A percentile compares a stretch with the other conserved stretches of the same genome.
Conservation (phyloP, 2,797 vertebrate genomes). For the Xenopus petersii region DNA sequence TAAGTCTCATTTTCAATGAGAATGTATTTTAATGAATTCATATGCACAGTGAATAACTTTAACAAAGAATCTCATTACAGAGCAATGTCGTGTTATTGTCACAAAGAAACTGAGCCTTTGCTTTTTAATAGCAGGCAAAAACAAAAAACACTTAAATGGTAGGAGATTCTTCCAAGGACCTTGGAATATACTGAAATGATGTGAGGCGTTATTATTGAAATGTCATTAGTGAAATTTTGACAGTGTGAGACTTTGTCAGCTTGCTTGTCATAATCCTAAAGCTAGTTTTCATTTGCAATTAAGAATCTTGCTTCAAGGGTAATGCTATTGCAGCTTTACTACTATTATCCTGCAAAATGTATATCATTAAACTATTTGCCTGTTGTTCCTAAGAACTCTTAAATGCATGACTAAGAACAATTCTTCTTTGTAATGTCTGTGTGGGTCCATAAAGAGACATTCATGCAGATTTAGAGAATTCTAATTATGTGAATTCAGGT, state of each 20-base stretch:
- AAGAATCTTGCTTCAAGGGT: conserved; percentile 7
- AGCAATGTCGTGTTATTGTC: conserved; percentile 5
- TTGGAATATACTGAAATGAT: conserved; percentile 9
- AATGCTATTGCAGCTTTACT: background rate
- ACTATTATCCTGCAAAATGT: background rate
- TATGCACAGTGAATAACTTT: too few species aligned
- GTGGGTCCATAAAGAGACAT: too few species aligned
- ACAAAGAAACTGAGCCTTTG: conserved; percentile 1
- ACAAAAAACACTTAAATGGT: conserved; percentile 6
- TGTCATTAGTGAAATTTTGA: conserved; percentile 19
- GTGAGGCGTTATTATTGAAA: conserved; percentile 12
- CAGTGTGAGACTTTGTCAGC: conserved; percentile 1
- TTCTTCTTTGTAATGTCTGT: background rate
- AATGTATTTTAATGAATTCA: too few species aligned
- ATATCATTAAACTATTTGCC: conserved; percentile 3
- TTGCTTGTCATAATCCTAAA: conserved; percentile 3
- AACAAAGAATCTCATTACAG: too few species aligned
- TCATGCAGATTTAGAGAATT: too few species aligned
- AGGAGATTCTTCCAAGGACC: conserved; percentile 23
- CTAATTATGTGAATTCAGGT: too few species aligned
- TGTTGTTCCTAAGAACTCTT: background rate
- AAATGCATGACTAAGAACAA: background rate
- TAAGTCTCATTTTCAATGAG: too few species aligned
- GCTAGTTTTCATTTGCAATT: conserved; percentile 16
- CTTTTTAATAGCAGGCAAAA: conserved; percentile 14